Percentiles rank a stretch among this genome's conserved stretches.
Conservation (phyloP, 1,140 invertebrate species). For the Bombus affinis region DNA sequence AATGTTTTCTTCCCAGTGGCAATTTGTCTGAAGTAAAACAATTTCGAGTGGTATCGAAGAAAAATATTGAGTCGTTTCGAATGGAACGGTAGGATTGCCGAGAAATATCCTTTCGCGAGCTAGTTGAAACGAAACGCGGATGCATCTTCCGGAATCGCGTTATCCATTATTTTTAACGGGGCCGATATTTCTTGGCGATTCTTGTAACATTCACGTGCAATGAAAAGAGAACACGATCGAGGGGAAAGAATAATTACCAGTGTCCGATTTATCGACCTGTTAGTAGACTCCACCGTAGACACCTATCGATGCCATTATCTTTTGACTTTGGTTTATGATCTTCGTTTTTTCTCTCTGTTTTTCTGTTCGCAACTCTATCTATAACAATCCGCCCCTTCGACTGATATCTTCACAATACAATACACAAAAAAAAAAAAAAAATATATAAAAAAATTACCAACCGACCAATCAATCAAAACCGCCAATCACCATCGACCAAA, state of each 20-base stretch:
- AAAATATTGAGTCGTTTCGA: slow-evolving; percentile 11
- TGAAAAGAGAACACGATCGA: neutral
- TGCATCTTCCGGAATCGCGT: neutral
- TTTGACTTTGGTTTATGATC: slow-evolving; percentile 77
- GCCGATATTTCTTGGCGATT: neutral
- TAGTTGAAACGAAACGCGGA: neutral
- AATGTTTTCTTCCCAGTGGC: neutral
- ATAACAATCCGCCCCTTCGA: slow-evolving; percentile 58
- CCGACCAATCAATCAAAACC: slow-evolving; percentile 67
- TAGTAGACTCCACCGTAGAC: neutral
- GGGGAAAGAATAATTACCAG: neutral
- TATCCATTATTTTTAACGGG: neutral
- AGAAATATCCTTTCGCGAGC: neutral
- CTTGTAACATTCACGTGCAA: too few relatives aligned
- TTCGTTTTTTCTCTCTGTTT: slow-evolving; percentile 71
- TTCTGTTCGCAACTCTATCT: slow-evolving; percentile 48
- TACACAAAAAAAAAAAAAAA: slow-evolving; percentile 59
- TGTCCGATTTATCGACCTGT: neutral
- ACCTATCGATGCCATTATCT: neutral
- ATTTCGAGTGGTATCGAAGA: neutral
- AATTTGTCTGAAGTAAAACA: neutral
- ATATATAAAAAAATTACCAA: slow-evolving; percentile 13
- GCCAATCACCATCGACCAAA: slow-evolving; percentile 76
- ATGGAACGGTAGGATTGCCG: neutral
- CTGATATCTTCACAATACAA: slow-evolving; percentile 76